Evolutionary conservation across 2,888 invertebrate genomes (phyloP).

Genomic region (Cheilosia vulpina): DNA sequence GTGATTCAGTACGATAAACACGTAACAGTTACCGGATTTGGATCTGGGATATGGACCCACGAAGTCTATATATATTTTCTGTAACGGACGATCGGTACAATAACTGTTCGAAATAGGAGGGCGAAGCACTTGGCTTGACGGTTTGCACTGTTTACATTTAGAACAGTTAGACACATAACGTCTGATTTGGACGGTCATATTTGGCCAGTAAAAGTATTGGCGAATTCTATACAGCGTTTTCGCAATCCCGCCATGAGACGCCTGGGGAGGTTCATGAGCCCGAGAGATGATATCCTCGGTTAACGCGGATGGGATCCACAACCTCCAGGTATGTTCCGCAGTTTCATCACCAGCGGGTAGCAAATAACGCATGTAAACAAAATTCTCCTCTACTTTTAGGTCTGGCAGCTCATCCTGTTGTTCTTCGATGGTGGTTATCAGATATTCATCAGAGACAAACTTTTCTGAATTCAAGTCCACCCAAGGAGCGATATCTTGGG

Average conservation of each 20-base stretch:
- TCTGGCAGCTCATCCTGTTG: slow-evolving; percentile 10
- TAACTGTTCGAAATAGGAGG: background rate
- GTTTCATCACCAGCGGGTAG: too few species aligned
- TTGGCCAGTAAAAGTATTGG: background rate
- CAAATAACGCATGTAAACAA: background rate
- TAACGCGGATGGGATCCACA: too few species aligned
- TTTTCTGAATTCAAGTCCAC: slow-evolving; percentile 8
- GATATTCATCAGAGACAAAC: background rate
- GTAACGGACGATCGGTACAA: background rate
- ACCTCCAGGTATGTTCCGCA: too few species aligned
- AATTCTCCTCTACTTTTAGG: background rate
- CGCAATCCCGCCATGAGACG: background rate
- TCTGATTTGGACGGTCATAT: too few species aligned
- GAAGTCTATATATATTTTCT: background rate
- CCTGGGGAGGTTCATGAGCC: background rate
- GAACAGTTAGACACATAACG: background rate
- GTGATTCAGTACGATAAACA: background rate
- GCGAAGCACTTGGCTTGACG: background rate
- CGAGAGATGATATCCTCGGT: background rate
- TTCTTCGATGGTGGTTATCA: background rate
- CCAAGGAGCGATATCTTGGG: background rate
- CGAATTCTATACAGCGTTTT: background rate
- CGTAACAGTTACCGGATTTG: background rate
- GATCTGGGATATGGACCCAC: background rate
- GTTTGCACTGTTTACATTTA: background rate